Evolutionary conservation across 2,797 vertebrate species (phyloP).

Genomic region (Sebastes nivosus): DNA sequence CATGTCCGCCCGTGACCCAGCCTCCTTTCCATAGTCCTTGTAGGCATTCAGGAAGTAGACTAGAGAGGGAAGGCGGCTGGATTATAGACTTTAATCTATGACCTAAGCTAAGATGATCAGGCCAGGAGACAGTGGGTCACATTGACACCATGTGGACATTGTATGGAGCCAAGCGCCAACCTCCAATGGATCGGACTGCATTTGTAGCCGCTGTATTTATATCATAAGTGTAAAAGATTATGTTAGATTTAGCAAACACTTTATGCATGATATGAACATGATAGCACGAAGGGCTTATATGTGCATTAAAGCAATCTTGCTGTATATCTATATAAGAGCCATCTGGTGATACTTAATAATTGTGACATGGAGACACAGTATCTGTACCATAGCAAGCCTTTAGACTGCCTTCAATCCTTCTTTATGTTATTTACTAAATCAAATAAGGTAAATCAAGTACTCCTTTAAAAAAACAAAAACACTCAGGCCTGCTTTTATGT

Average conservation of each 20-base stretch:
- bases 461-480: neutral
- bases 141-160: conserved; percentile 14
- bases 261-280: conserved; percentile 2
- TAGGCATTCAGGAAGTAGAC: conserved; percentile 44
- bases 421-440: neutral
- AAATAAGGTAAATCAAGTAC: neutral
- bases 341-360: conserved; percentile 28
- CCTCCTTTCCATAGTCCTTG: neutral
- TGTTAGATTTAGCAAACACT: conserved; percentile 31
- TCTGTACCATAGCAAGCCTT: neutral
- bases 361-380: conserved; percentile 4
- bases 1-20: too few relatives aligned
- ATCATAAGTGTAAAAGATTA: conserved; percentile 39
- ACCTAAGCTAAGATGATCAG: conserved; percentile 60
- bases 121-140: conserved; percentile 56
- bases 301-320: conserved; percentile 40
- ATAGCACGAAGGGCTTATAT: conserved; percentile 2
- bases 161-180: neutral
- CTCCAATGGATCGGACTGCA: neutral
- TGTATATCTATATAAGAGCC: conserved; percentile 23
- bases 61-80: conserved; percentile 50
- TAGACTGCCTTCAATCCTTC: neutral
- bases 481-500: neutral
- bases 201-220: neutral
- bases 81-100: conserved; percentile 77